Base-by-base conservation (phyloP, 2,113 vertebrate genomes). In the Galbula dea region DNA sequence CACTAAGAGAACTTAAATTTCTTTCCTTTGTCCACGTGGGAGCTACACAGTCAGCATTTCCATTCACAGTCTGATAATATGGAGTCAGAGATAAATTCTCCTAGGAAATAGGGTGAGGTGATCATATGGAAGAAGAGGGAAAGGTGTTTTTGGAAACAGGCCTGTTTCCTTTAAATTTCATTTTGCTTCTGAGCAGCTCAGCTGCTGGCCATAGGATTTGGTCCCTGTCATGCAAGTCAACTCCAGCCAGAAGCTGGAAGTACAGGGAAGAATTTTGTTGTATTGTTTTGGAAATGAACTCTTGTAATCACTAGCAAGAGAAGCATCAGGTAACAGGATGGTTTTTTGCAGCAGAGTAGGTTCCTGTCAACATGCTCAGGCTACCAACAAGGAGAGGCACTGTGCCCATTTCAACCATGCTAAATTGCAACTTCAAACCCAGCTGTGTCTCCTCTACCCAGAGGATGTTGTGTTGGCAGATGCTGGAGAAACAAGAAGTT, bases 391-490 rank as follows among this genome's bases (percentile, higher is more conserved):
- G 51, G 63, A 59, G 57, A 67, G 11, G 36, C 69, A 52, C 43
- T 15, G 1, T 6, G 16, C 2, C 1, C 55, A 59, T 54, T 87
- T 68, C 52, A 68, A 5, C 45, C n/a, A 12, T 2, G 7, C 36
- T 51, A 36, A 84, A 6, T 46, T 76, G 65, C 37, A 82, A 5
- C 37, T 41, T 1, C 29, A 83, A 54, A 21, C 34, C 17, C 86
- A 76, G 74, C 77, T 82, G 83, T 84, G 43, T 46, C 77, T 85
- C 58, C 74, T 92, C 67, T 92, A 86, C 74, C 52, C 74, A 54
- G 82, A 45, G 54, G 58, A 82, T 62, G n/a, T 21, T 88, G 86
- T 80, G 11, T 15, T 91, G 87, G 84, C 72, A 91, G 74, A 58
- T 3, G 1, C 34, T 43, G 19, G 43, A 76, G 67, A 69, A 90